phyloP scores from a whole-genome alignment of 2,797 vertebrate genomes.

The Poeciliopsis paucimaculata region DNA sequence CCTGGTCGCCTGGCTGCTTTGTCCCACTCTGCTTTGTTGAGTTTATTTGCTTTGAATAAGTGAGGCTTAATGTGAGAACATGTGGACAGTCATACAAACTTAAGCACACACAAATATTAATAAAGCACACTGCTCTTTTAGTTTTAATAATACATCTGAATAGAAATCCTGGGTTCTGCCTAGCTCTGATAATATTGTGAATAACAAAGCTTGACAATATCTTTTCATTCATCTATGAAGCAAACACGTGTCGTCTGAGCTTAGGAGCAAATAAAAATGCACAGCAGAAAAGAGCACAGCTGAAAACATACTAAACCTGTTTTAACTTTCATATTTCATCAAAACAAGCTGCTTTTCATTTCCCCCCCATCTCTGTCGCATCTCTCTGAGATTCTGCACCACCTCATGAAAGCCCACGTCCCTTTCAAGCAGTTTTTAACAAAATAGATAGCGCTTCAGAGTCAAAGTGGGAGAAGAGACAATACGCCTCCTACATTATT shows the following conservation, averaged over 20 bases:
- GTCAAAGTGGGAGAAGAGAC: slow-evolving; percentile 42
- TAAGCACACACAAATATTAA: slow-evolving; percentile 18
- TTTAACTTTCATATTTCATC: background rate
- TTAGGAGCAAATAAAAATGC: background rate
- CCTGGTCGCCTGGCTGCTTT: slow-evolving; percentile 56
- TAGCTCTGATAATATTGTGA: background rate
- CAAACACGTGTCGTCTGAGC: background rate
- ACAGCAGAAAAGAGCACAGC: background rate
- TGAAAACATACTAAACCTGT: background rate
- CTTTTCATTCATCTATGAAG: slow-evolving; percentile 12
- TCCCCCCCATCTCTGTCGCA: background rate
- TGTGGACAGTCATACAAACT: slow-evolving; percentile 18
- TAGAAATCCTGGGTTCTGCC: slow-evolving; percentile 12
- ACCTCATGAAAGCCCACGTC: slow-evolving; percentile 12
- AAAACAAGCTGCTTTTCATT: background rate
- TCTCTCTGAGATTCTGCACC: slow-evolving; percentile 14
- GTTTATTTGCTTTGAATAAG: slow-evolving; percentile 51
- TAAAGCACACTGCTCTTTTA: slow-evolving; percentile 18
- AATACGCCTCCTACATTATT: slow-evolving; percentile 63
- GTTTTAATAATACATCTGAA: slow-evolving; percentile 17
- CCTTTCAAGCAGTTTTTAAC: slow-evolving; percentile 23
- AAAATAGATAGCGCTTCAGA: slow-evolving; percentile 46
- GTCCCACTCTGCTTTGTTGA: slow-evolving; percentile 46
- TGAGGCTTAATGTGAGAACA: slow-evolving; percentile 42
- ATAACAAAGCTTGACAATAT: slow-evolving; percentile 10